phyloP scores from a whole-genome alignment of 2,797 vertebrate genomes.

The Eremophila alpestris region DNA sequence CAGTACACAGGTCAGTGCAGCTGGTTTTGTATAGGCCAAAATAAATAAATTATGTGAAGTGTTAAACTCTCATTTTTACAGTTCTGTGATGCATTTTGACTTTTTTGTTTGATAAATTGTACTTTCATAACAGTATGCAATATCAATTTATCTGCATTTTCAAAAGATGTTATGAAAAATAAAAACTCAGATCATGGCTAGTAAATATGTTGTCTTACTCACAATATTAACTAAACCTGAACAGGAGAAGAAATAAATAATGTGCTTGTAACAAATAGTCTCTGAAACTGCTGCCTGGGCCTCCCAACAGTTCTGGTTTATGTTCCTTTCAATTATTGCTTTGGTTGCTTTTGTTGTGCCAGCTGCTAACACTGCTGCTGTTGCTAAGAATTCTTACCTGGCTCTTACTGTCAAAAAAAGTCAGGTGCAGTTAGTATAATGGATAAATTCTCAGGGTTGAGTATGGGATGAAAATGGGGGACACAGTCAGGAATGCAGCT shows the following conservation, averaged over 20 bases:
- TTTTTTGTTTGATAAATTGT: not conserved
- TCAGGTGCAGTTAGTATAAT: not conserved
- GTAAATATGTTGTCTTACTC: not conserved
- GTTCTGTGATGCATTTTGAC: not conserved
- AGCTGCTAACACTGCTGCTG: conserved; percentile 1
- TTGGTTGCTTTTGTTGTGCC: conserved; percentile 4
- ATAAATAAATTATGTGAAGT: not conserved
- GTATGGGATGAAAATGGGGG: not conserved
- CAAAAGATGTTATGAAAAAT: not conserved
- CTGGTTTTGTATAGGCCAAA: not conserved
- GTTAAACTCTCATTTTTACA: not conserved
- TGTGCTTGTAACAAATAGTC: not conserved
- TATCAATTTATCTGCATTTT: not conserved
- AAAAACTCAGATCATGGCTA: not conserved
- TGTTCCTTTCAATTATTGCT: not conserved
- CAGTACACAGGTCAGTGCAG: conserved; percentile 93
- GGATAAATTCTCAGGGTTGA: not conserved
- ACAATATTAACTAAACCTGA: not conserved
- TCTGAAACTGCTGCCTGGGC: not conserved
- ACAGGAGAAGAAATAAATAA: not conserved
- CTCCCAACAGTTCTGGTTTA: not conserved
- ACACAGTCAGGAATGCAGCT: not conserved
- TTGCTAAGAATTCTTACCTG: conserved; percentile 30
- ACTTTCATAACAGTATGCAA: not conserved
- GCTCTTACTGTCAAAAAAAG: not conserved